phyloP scores from a whole-genome alignment of 2,797 vertebrate species.

The Echiichthys vipera region DNA sequence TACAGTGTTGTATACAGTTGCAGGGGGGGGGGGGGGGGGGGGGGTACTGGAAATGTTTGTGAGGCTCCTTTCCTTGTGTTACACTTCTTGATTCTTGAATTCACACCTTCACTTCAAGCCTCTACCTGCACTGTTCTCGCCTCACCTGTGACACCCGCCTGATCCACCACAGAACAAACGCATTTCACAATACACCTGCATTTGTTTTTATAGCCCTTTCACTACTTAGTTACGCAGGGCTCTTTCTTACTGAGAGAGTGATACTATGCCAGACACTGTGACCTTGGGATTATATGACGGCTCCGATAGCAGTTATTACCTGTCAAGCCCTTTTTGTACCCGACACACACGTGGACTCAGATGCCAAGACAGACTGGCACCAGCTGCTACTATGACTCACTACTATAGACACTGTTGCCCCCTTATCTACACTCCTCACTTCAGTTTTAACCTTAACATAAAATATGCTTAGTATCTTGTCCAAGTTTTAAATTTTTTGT shows the following conservation, averaged over 20 bases:
- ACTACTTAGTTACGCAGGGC: neutral
- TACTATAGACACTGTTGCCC: too few relatives aligned
- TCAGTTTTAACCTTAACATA: too few relatives aligned
- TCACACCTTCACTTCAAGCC: too few relatives aligned
- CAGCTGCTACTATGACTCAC: neutral
- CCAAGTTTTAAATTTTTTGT: too few relatives aligned
- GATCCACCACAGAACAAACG: neutral
- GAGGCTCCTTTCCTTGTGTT: too few relatives aligned
- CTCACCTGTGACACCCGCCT: constrained; percentile 2
- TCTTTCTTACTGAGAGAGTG: constrained; percentile 2
- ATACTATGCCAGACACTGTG: constrained; percentile 3
- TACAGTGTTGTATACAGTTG: neutral
- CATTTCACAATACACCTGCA: neutral
- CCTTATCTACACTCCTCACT: too few relatives aligned
- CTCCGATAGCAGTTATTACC: constrained; percentile 38
- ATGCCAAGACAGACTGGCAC: constrained; percentile 7
- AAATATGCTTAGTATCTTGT: too few relatives aligned
- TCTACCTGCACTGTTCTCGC: too few relatives aligned
- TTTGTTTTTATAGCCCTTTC: neutral
- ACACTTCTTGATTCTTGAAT: neutral
- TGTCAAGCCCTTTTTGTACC: neutral
- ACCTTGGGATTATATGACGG: constrained; percentile 20
- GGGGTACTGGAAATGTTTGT: too few relatives aligned
- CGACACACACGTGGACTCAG: constrained; percentile 7
- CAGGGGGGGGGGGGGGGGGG: too few relatives aligned